phyloP scores from a whole-genome alignment of 2,797 vertebrate genomes.

The Anisognathus igniventris region DNA sequence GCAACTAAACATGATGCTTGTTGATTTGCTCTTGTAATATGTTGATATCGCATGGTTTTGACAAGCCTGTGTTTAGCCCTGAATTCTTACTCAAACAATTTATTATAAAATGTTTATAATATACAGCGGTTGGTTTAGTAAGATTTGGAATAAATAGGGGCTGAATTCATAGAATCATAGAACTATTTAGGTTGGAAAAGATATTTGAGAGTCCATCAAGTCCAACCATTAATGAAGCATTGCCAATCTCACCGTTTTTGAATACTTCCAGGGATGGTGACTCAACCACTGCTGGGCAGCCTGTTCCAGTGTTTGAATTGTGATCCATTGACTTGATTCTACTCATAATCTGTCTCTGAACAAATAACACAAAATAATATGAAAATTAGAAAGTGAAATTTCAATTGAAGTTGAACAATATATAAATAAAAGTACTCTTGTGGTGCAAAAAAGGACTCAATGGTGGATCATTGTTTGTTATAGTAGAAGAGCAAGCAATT shows the following conservation, averaged over 20 bases:
- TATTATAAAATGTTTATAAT: not conserved
- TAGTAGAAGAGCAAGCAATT: not conserved
- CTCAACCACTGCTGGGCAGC: not conserved
- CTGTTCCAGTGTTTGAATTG: not conserved
- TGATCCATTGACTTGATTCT: not conserved
- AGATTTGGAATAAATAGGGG: not conserved
- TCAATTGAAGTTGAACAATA: not conserved
- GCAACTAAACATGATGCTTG: not conserved
- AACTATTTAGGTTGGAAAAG: not conserved
- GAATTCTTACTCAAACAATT: not conserved
- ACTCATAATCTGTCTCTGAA: not conserved
- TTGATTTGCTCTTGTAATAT: not conserved
- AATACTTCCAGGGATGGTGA: not conserved
- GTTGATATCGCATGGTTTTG: not conserved
- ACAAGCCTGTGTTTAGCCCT: not conserved
- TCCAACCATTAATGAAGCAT: not conserved
- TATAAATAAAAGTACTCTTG: not conserved
- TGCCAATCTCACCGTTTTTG: not conserved
- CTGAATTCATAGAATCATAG: not conserved
- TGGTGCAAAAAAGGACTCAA: not conserved
- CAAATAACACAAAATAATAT: not conserved
- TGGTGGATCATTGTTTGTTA: not conserved
- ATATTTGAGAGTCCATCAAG: not conserved
- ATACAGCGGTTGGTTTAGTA: not conserved
- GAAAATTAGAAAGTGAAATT: not conserved